A percentile compares a stretch with the other conserved stretches of the same genome.
Conservation (phyloP, 2,113 vertebrate genomes). For the Caranx melampygus region DNA sequence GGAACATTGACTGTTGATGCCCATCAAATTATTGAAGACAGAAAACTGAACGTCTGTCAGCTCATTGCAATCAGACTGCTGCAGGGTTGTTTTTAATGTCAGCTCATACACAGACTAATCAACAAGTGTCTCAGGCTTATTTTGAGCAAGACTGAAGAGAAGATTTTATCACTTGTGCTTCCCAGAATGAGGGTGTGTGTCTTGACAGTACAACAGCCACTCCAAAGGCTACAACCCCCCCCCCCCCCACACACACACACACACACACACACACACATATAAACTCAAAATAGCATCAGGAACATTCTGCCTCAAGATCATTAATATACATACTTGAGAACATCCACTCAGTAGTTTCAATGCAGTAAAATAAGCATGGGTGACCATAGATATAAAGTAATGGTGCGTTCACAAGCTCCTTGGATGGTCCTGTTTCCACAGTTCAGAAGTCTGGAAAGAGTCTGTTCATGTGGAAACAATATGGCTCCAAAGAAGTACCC, state of each 20-base stretch:
- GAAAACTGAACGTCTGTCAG: background rate
- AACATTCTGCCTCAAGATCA: background rate
- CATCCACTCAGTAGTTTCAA: background rate
- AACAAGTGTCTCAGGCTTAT: conserved; percentile 37
- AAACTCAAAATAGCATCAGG: conserved; percentile 20
- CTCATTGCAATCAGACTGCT: conserved; percentile 19
- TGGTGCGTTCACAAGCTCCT: no score
- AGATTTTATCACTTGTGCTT: conserved; percentile 32
- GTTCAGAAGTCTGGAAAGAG: no score
- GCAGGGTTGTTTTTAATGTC: conserved; percentile 48
- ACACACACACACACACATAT: background rate
- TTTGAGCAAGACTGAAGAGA: conserved; percentile 38
- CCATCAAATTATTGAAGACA: background rate
- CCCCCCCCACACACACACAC: no score
- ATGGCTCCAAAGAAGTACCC: no score
- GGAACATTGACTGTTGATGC: background rate
- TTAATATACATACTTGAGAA: conserved; percentile 6
- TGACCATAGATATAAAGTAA: background rate
- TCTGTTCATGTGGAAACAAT: no score
- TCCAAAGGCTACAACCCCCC: conserved; percentile 23
- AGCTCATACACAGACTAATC: conserved; percentile 56
- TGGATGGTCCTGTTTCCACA: no score
- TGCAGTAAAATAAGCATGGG: no score
- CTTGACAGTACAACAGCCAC: conserved; percentile 8
- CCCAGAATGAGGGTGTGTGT: conserved; percentile 34